These are phyloP conservation scores for Scomber colias DNA, from an alignment of 2,113 vertebrate genomes.

Conservation along the genomic window DNA sequence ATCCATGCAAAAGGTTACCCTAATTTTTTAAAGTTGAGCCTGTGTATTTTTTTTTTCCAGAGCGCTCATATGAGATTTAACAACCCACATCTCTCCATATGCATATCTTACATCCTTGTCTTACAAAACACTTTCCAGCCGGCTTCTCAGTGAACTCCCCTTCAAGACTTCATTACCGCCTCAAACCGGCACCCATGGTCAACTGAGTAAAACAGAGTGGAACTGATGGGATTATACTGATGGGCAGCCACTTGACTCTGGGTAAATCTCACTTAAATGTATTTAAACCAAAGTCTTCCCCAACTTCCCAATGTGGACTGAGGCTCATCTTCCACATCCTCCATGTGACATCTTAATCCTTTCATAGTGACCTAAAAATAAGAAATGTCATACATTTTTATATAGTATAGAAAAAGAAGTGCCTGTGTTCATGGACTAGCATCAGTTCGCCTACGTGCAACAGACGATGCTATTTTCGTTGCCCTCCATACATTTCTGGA, in stretches of 20 bases:
- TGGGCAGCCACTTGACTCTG: constrained; percentile 15
- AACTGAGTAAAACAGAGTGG: constrained; percentile 26
- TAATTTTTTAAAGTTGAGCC: too few species aligned
- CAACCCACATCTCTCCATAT: constrained; percentile 35
- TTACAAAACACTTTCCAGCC: background rate
- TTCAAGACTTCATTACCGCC: background rate
- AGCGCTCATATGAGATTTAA: constrained; percentile 14
- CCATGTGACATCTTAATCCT: constrained; percentile 32
- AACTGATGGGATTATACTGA: constrained; percentile 32
- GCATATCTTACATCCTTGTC: constrained; percentile 24
- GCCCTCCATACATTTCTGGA: too few species aligned
- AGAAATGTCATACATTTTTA: background rate
- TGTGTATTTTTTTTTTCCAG: too few species aligned
- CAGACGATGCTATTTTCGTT: too few species aligned
- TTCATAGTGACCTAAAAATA: constrained; percentile 12
- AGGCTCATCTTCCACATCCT: background rate
- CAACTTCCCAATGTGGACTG: background rate
- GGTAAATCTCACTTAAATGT: constrained; percentile 42
- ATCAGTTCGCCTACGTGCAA: too few species aligned
- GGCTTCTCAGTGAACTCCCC: background rate
- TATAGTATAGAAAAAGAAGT: background rate
- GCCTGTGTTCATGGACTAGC: background rate
- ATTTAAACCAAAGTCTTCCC: constrained; percentile 33
- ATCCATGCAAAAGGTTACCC: too few species aligned
- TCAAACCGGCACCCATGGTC: constrained; percentile 1